phyloP scores from a whole-genome alignment of 1,140 invertebrate genomes.

The Drosophila dunni region DNA sequence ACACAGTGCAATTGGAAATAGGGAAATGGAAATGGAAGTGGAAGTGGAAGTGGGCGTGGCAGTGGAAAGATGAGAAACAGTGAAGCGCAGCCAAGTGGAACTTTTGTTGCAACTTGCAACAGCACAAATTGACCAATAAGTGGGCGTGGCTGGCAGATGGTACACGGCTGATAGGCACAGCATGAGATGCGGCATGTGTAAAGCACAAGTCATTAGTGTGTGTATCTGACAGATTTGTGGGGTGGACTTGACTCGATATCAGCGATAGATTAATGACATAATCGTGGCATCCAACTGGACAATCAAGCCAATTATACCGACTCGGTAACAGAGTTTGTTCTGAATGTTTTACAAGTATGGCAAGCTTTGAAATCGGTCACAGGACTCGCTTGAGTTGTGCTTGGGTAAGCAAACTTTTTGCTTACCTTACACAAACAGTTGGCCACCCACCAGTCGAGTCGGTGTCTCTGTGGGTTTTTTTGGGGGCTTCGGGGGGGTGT shows the following conservation, averaged over 20 bases:
- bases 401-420: conserved; percentile 69
- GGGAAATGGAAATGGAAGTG: no score
- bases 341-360: conserved; percentile 38
- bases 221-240: conserved; percentile 61
- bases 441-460: conserved; percentile 29
- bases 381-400: conserved; percentile 74
- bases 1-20: no score
- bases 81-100: conserved; percentile 54
- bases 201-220: conserved; percentile 79
- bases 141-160: conserved; percentile 26
- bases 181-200: conserved; percentile 62
- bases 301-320: conserved; percentile 64
- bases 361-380: conserved; percentile 70
- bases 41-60: no score
- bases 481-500: background rate
- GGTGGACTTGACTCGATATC: conserved; percentile 8
- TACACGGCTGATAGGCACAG: conserved; percentile 56
- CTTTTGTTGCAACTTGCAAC: conserved; percentile 22
- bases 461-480: background rate
- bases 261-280: conserved; percentile 69
- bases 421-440: conserved; percentile 73
- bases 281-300: conserved; percentile 41
- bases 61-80: conserved; percentile 61
- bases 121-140: conserved; percentile 51
- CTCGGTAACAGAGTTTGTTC: background rate